A percentile compares a stretch with the other conserved stretches of the same genome.
Conservation (phyloP, 2,113 vertebrate genomes). For the Haemorhous mexicanus region DNA sequence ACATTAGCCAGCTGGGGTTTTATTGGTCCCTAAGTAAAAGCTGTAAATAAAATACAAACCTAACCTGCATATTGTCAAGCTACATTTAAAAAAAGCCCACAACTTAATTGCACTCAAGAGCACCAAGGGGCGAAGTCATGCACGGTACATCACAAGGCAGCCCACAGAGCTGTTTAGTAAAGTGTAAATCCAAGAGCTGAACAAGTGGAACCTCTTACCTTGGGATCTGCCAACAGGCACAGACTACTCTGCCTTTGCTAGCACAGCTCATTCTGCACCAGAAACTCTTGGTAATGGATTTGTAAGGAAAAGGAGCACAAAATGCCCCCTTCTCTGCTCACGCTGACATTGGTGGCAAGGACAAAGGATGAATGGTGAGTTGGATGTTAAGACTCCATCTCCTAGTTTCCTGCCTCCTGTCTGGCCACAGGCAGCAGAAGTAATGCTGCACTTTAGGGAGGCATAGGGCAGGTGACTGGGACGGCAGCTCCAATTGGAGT, state of each 20-base stretch:
- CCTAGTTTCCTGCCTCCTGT: not conserved
- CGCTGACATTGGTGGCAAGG: not conserved
- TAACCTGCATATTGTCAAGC: slow-evolving; percentile 42
- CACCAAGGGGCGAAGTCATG: not conserved
- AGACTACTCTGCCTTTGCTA: not conserved
- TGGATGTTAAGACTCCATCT: not conserved
- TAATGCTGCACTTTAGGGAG: not conserved
- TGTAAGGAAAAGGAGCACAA: not conserved
- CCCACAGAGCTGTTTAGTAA: not conserved
- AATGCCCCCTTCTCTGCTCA: not conserved
- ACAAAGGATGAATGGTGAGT: not conserved
- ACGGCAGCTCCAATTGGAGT: not conserved
- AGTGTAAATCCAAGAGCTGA: slow-evolving; percentile 20
- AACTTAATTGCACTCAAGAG: slow-evolving; percentile 34
- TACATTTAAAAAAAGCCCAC: not conserved
- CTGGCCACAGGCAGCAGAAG: not conserved
- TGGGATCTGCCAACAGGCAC: not conserved
- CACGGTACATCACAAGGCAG: not conserved
- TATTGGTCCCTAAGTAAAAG: slow-evolving; percentile 64
- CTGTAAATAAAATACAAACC: slow-evolving; percentile 58
- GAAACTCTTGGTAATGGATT: not conserved
- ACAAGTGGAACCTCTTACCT: not conserved
- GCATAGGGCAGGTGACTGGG: not conserved
- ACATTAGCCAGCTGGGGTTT: slow-evolving; percentile 68
- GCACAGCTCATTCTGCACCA: not conserved